Conservation (phyloP, 2,888 invertebrate genomes). For the Hecatera dysodea region DNA sequence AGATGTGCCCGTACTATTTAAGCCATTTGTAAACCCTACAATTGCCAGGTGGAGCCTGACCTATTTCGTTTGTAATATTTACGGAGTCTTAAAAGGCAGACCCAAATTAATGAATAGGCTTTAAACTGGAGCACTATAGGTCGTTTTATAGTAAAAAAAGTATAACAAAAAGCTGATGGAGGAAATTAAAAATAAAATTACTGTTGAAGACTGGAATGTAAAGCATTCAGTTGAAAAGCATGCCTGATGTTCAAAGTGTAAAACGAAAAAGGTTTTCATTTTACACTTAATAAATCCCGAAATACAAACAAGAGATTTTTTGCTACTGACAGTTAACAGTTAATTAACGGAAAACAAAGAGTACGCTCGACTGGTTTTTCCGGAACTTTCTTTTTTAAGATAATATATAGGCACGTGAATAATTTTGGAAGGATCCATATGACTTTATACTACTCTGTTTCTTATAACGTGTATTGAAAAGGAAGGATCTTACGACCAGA, state of each 20-base stretch:
- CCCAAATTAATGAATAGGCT: conserved; percentile 51
- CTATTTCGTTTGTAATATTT: conserved; percentile 56
- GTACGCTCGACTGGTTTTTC: conserved; percentile 31
- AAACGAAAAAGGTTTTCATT: conserved; percentile 39
- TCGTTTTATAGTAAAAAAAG: conserved; percentile 13
- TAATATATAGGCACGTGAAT: too few species aligned
- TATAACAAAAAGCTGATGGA: conserved; percentile 9
- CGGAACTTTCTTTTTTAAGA: conserved; percentile 19
- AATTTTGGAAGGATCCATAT: background rate
- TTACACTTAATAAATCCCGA: background rate
- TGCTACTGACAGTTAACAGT: conserved; percentile 55
- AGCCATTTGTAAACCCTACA: conserved; percentile 51
- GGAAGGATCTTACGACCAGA: background rate
- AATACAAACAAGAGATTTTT: conserved; percentile 30
- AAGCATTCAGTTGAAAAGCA: conserved; percentile 17
- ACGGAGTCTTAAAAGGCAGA: conserved; percentile 39
- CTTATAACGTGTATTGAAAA: background rate
- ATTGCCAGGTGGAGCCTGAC: conserved; percentile 38
- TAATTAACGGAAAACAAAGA: conserved; percentile 47
- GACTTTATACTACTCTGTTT: background rate
- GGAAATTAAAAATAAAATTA: conserved; percentile 26
- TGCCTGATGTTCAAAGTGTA: conserved; percentile 15
- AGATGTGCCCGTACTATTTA: conserved; percentile 5
- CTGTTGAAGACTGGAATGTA: conserved; percentile 12
- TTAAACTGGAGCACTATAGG: conserved; percentile 40